Evolutionary conservation across 2,888 invertebrate species (phyloP).

Genomic region (Erebia aethiops): DNA sequence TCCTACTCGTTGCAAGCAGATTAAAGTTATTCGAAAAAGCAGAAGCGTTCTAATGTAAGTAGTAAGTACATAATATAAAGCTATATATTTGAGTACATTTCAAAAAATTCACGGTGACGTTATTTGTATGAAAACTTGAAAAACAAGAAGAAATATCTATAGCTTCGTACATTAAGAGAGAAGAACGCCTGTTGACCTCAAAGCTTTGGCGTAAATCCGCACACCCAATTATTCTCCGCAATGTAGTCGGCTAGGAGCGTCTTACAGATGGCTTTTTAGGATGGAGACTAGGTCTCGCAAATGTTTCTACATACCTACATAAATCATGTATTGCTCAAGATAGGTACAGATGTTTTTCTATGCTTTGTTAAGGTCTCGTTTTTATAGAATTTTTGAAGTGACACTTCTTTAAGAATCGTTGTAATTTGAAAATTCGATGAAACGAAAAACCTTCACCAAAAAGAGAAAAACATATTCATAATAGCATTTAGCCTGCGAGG

Average conservation of each 20-base stretch:
- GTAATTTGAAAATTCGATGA: no score
- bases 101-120: not conserved
- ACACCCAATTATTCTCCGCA: slow-evolving; percentile 35
- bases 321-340: no score
- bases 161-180: slow-evolving; percentile 3
- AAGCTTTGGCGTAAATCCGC: slow-evolving; percentile 24
- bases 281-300: not conserved
- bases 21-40: not conserved
- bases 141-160: slow-evolving; percentile 12
- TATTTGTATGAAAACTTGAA: not conserved
- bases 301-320: not conserved
- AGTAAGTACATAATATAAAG: not conserved
- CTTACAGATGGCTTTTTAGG: slow-evolving; percentile 24
- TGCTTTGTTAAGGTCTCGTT: not conserved
- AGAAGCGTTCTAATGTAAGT: not conserved
- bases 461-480: no score
- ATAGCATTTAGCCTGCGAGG: no score
- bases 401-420: no score
- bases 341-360: no score
- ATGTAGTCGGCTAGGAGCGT: slow-evolving; percentile 16
- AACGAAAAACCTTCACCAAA: no score
- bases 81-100: not conserved
- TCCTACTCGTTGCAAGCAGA: not conserved
- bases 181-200: slow-evolving; percentile 26
- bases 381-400: not conserved